Evolutionary conservation across 2,113 vertebrate genomes (phyloP).

Genomic region (Poicephalus gulielmi): DNA sequence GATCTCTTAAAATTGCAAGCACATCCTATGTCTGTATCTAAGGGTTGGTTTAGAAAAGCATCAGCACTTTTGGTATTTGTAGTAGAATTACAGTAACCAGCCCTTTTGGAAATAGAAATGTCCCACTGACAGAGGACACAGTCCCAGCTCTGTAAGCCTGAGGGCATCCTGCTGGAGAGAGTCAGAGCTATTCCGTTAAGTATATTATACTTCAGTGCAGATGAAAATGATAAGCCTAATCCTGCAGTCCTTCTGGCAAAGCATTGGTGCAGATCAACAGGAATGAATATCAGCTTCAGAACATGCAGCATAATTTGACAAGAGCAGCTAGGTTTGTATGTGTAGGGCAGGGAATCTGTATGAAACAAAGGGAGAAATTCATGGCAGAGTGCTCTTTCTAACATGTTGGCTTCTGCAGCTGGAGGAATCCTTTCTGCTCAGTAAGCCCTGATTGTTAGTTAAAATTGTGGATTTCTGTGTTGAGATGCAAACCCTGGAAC

Average conservation of each 20-base stretch:
- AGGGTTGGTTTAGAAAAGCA: not conserved
- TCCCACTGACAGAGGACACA: not conserved
- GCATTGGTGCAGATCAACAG: not conserved
- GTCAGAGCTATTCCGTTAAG: not conserved
- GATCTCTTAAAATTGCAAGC: not conserved
- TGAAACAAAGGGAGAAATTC: not conserved
- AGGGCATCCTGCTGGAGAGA: not conserved
- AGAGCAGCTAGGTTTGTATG: not conserved
- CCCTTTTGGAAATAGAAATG: not conserved
- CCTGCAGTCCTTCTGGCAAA: not conserved
- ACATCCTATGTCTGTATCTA: rapidly evolving
- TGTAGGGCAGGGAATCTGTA: not conserved
- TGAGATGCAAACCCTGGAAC: not conserved
- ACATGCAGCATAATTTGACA: not conserved
- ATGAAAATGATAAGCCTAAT: not conserved
- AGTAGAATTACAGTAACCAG: not conserved
- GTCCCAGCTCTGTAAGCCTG: not conserved
- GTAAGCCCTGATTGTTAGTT: not conserved
- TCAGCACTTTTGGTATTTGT: not conserved
- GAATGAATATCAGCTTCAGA: not conserved
- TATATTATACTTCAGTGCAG: not conserved
- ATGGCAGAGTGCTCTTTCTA: not conserved
- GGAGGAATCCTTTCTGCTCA: not conserved
- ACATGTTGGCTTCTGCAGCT: not conserved
- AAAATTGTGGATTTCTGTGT: not conserved